phyloP scores from a whole-genome alignment of 2,888 invertebrate genomes.

The Chorisops tibialis region DNA sequence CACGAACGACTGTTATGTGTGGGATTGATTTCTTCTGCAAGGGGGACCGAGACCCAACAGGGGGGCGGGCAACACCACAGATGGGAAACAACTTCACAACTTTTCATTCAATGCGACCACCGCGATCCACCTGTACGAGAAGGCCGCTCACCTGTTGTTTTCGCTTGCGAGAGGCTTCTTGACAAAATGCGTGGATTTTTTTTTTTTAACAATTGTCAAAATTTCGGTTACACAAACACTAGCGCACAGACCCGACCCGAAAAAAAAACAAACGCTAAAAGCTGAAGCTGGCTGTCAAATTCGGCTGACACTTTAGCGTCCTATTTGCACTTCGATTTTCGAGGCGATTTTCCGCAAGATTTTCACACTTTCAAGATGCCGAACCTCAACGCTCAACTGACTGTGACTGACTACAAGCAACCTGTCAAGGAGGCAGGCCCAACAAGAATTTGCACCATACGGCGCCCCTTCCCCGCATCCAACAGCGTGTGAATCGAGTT shows the following conservation, averaged over 20 bases:
- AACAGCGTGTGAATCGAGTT: background rate
- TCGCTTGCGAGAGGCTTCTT: too few relatives aligned
- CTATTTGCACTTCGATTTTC: background rate
- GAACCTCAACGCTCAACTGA: background rate
- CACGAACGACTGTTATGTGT: too few relatives aligned
- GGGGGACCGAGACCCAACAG: too few relatives aligned
- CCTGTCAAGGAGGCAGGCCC: conserved; percentile 1
- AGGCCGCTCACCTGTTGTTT: conserved; percentile 21
- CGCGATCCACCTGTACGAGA: conserved; percentile 19
- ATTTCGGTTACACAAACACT: too few relatives aligned
- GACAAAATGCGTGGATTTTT: too few relatives aligned
- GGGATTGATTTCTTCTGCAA: too few relatives aligned
- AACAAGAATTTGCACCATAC: background rate
- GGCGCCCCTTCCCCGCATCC: conserved; percentile 7
- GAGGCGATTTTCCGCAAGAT: background rate
- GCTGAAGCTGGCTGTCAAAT: background rate
- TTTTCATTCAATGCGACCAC: background rate
- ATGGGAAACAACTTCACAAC: too few relatives aligned
- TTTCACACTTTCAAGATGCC: background rate
- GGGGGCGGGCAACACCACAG: too few relatives aligned
- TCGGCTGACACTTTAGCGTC: background rate
- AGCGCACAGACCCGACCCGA: background rate
- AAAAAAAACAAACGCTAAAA: background rate
- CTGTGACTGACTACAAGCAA: background rate
- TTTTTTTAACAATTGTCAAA: too few relatives aligned